Conservation (phyloP, 2,888 invertebrate genomes). For the Lysandra bellargus region DNA sequence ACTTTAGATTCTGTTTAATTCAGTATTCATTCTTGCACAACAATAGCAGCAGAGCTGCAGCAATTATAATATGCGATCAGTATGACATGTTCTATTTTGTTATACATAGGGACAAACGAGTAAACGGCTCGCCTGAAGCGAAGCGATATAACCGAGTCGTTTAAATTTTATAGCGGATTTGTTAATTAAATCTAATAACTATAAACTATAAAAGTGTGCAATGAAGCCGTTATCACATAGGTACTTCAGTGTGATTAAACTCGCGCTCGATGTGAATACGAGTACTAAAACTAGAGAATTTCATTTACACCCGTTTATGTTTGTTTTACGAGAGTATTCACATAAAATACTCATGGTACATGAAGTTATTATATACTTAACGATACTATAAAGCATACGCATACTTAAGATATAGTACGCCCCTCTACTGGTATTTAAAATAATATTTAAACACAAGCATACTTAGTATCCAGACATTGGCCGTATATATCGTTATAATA, state of each 20-base stretch:
- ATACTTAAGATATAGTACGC: neutral
- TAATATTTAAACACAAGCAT: neutral
- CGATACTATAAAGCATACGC: neutral
- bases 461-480: neutral
- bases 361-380: neutral
- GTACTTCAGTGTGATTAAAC: neutral
- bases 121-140: neutral
- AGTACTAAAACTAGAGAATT: neutral
- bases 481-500: no score
- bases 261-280: no score
- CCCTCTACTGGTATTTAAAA: neutral
- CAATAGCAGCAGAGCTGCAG: no score
- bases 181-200: neutral
- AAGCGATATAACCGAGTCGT: neutral
- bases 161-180: neutral
- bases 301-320: neutral
- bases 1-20: no score
- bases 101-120: no score
- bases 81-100: neutral
- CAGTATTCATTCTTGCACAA: no score
- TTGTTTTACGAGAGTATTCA: neutral
- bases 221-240: neutral
- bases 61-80: no score
- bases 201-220: neutral
- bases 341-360: neutral